phyloP scores from a whole-genome alignment of 2,797 vertebrate species.

The Arrhamphus sclerolepis region DNA sequence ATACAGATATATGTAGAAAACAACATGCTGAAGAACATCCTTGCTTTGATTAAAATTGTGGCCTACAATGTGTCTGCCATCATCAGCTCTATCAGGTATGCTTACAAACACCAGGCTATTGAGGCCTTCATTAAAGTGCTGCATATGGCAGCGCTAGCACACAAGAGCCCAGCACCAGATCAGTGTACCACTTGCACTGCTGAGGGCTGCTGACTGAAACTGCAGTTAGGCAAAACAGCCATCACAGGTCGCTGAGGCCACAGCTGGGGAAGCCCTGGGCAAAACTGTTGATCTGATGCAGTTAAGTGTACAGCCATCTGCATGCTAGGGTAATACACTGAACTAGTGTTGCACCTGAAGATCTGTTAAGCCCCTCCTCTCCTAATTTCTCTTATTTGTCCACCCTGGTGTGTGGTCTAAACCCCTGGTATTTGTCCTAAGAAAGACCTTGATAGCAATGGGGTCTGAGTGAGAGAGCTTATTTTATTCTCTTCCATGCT shows the following conservation, averaged over 20 bases:
- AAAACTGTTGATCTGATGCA: conserved; percentile 60
- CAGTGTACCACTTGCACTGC: conserved; percentile 64
- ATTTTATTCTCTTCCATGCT: conserved; percentile 87
- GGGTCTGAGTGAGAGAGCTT: conserved; percentile 84
- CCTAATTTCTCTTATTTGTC: conserved; percentile 28
- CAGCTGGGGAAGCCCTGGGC: conserved; percentile 71
- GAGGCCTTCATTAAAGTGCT: conserved; percentile 42
- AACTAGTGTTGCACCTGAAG: conserved; percentile 54
- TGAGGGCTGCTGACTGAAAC: conserved; percentile 60
- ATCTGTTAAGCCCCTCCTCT: conserved; percentile 19
- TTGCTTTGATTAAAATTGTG: not conserved
- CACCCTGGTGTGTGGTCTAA: conserved; percentile 70
- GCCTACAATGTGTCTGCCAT: conserved; percentile 20
- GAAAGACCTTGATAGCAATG: conserved; percentile 93
- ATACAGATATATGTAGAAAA: too few species aligned
- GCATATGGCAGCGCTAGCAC: conserved; percentile 52
- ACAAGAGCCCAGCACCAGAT: conserved; percentile 72
- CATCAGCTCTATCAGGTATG: conserved; percentile 37
- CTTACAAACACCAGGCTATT: conserved; percentile 43
- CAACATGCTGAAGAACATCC: too few species aligned
- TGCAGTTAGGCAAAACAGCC: conserved; percentile 66
- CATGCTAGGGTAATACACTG: conserved; percentile 52
- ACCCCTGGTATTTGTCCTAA: conserved; percentile 92
- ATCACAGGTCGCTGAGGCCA: conserved; percentile 62
- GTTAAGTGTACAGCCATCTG: conserved; percentile 69